Percentiles rank a stretch among this genome's conserved stretches.
Conservation (phyloP, 2,888 invertebrate genomes). For the Drosophila longiperda region DNA sequence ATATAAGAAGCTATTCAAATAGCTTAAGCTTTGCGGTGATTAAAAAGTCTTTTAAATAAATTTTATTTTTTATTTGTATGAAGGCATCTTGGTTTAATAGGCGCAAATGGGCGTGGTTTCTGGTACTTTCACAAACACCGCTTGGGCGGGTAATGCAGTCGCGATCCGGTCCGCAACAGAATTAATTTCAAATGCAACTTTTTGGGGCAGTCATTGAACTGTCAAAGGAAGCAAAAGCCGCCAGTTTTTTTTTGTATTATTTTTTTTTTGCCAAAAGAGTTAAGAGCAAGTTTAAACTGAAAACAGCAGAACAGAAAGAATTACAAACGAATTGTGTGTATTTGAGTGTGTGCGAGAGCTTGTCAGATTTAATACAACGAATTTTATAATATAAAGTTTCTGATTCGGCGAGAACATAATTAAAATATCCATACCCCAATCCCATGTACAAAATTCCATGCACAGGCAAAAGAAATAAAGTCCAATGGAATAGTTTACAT, state of each 20-base stretch:
- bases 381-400: constrained; percentile 9
- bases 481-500: neutral
- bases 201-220: constrained; percentile 43
- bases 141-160: constrained; percentile 16
- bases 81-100: neutral
- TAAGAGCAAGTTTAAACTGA: constrained; percentile 1
- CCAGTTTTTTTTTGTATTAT: neutral
- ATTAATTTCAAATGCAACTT: constrained; percentile 38
- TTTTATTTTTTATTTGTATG: neutral
- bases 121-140: constrained; percentile 9
- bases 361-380: constrained; percentile 4
- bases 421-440: constrained; percentile 11
- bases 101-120: constrained; percentile 9
- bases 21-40: neutral
- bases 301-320: constrained; percentile 7
- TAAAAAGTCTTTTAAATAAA: neutral
- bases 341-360: constrained; percentile 3
- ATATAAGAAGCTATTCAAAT: neutral
- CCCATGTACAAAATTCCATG: neutral
- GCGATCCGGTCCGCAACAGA: constrained; percentile 14
- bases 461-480: neutral
- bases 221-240: constrained; percentile 37
- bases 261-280: constrained; percentile 24
- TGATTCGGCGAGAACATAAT: constrained; percentile 7
- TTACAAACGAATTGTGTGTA: constrained; percentile 9